These are phyloP conservation scores for Scartelaos histophorus DNA, from an alignment of 2,113 vertebrate species.

Conservation along the genomic window DNA sequence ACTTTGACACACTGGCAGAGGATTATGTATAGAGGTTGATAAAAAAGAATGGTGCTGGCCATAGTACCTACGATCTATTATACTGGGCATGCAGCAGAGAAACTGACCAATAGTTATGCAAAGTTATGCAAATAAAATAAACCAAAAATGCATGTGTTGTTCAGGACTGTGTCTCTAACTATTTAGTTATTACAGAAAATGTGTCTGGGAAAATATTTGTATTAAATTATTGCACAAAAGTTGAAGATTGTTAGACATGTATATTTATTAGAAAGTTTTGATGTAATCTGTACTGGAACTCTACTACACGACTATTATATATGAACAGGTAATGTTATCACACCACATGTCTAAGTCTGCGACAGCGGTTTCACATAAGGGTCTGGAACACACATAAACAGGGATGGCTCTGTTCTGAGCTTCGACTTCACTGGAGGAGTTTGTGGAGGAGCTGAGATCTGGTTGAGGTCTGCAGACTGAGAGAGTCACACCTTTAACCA, in stretches of 20 bases:
- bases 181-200: too few relatives aligned
- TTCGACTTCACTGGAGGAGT: constrained; percentile 21
- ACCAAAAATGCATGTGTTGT: neutral
- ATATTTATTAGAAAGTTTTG: neutral
- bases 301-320: neutral
- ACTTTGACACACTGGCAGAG: constrained; percentile 88
- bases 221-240: too few relatives aligned
- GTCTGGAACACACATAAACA: constrained; percentile 22
- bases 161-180: too few relatives aligned
- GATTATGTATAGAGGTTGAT: constrained; percentile 74
- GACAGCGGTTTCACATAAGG: constrained; percentile 28
- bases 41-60: neutral
- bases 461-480: neutral
- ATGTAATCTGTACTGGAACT: neutral
- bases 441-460: neutral
- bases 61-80: too few relatives aligned
- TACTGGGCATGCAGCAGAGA: too few relatives aligned
- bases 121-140: neutral
- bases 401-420: constrained; percentile 6
- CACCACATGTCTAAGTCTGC: constrained; percentile 6
- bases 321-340: neutral
- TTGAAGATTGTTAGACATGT: too few relatives aligned
- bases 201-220: too few relatives aligned
- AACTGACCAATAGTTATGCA: too few relatives aligned
- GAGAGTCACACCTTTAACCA: constrained; percentile 70